Evolutionary conservation across 2,113 vertebrate species (phyloP).

Genomic region (Narcine bancroftii): DNA sequence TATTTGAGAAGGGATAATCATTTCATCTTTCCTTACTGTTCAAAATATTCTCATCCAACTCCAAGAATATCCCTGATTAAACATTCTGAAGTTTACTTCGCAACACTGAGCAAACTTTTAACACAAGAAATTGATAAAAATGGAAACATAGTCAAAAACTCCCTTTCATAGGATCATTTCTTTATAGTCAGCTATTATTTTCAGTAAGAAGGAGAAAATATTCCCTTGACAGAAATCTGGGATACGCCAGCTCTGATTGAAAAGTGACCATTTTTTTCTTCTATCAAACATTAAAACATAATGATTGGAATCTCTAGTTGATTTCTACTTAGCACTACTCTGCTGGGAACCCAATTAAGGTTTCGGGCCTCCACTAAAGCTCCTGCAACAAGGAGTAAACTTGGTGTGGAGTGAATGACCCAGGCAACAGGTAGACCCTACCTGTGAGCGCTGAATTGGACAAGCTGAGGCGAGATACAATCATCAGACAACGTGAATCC

Average conservation of each 20-base stretch:
- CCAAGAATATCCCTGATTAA: not conserved
- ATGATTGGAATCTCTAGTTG: not conserved
- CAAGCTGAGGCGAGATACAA: no score
- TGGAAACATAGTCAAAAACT: not conserved
- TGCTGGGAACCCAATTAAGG: no score
- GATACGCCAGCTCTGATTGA: not conserved
- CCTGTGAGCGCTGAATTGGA: no score
- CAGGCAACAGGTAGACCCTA: no score
- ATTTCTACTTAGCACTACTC: not conserved
- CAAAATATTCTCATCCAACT: not conserved
- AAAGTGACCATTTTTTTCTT: not conserved
- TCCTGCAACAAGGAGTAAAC: no score
- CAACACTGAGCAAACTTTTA: not conserved
- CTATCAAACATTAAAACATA: not conserved
- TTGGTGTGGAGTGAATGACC: no score
- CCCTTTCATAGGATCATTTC: not conserved
- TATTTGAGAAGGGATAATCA: constrained; percentile 2
- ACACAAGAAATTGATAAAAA: not conserved
- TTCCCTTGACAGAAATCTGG: not conserved
- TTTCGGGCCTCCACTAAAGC: no score
- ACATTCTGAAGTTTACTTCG: not conserved
- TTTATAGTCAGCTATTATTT: not conserved
- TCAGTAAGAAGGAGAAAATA: not conserved
- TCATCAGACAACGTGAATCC: no score
- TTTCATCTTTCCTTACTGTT: constrained; percentile 42